Percentiles rank a stretch among this genome's conserved stretches.
These are phyloP conservation scores for Loris lydekkerianus DNA, from an alignment of 2,797 vertebrate species.

Conservation along the genomic window DNA sequence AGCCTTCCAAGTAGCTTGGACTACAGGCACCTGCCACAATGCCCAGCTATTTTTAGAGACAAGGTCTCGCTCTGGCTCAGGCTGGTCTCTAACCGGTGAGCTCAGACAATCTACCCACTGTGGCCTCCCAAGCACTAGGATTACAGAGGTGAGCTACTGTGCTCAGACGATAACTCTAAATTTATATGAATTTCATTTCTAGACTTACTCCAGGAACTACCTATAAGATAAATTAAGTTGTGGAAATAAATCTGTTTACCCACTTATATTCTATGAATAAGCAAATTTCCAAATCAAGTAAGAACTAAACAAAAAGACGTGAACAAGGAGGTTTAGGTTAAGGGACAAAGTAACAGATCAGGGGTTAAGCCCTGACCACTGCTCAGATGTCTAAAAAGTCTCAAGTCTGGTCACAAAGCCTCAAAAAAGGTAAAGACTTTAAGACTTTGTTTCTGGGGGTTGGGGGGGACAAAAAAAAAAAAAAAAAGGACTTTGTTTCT, in stretches of 20 bases:
- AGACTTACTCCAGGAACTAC: neutral
- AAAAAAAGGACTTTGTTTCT: neutral
- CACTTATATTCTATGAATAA: neutral
- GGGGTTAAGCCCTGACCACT: neutral
- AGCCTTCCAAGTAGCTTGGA: too few relatives aligned
- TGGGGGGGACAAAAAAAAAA: too few relatives aligned
- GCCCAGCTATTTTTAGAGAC: too few relatives aligned
- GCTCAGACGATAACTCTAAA: neutral
- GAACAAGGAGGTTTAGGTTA: neutral
- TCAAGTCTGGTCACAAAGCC: neutral
- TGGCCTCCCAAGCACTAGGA: too few relatives aligned
- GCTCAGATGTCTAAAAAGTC: neutral
- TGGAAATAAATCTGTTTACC: neutral
- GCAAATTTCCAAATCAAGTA: constrained; percentile 27
- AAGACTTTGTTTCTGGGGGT: neutral
- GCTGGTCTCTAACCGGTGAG: too few relatives aligned
- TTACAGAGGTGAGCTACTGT: too few relatives aligned
- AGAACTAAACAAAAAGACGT: neutral
- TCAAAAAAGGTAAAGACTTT: neutral
- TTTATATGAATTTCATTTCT: neutral
- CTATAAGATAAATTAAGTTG: neutral
- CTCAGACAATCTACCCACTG: too few relatives aligned
- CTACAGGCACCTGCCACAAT: too few relatives aligned
- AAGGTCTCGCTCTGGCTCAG: too few relatives aligned
- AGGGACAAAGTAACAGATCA: neutral